Percentiles rank a stretch among this genome's conserved stretches.
phyloP scores from a whole-genome alignment of 2,797 vertebrate genomes.

The Sciurus vulgaris region DNA sequence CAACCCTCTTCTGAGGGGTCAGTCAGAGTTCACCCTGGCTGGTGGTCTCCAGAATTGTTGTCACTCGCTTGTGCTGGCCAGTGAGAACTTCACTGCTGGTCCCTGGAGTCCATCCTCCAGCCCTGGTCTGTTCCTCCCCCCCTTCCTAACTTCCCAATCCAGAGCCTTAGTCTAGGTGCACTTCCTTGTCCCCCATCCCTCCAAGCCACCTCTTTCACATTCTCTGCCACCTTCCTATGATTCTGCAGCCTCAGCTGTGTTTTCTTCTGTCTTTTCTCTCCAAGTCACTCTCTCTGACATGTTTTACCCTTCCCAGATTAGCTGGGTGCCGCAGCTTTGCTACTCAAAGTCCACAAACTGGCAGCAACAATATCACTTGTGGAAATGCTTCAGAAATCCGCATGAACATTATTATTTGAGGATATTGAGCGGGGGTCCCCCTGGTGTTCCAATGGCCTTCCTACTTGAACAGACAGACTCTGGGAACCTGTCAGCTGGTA shows the following conservation, averaged over 20 bases:
- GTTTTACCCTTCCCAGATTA: neutral
- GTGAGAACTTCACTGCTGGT: fast-evolving
- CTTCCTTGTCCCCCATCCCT: neutral
- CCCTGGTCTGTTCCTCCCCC: neutral
- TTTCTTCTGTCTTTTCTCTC: neutral
- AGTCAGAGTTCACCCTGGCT: no score
- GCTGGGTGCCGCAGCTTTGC: neutral
- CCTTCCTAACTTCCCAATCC: neutral
- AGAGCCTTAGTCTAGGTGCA: neutral
- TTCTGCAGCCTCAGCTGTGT: no score
- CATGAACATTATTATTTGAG: fast-evolving
- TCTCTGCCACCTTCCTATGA: neutral
- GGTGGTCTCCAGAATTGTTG: neutral
- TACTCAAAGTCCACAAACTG: neutral
- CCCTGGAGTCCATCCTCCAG: neutral
- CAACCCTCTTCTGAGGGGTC: neutral
- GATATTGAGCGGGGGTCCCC: neutral
- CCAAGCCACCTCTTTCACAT: neutral
- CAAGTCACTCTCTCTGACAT: neutral
- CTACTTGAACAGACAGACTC: neutral
- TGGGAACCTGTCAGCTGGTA: neutral
- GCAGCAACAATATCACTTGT: no score
- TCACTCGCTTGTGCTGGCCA: neutral
- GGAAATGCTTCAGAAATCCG: neutral
- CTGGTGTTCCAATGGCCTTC: neutral